Base-by-base conservation (phyloP, 1,140 invertebrate species). In the Macrocentrus cingulum region DNA sequence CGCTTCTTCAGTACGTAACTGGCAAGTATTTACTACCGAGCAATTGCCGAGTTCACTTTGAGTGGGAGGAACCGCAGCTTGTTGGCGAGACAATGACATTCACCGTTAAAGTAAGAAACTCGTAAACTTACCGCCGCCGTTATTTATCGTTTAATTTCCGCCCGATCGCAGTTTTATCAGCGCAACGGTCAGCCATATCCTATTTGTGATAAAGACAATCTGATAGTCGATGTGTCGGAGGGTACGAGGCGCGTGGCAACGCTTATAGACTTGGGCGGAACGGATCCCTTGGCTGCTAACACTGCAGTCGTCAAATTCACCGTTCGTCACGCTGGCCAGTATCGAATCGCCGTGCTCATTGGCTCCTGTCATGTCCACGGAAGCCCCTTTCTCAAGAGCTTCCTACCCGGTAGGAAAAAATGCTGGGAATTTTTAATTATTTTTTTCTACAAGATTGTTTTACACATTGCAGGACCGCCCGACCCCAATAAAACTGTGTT, bases 41-140 rank as follows among this genome's bases (percentile, higher is more conserved):
- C 50, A 93, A 92, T 71, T 95, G 92, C 75, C 88, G 87, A 67
- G 90, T 93, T 42, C 82, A 84, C 60, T 90, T 89, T 74, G 88
- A 94, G 63, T 97, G 93, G 93, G 83, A 87, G 48, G 92, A 95
- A 72, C 92, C 92, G 11, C 85, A 90, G 58, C 79, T 86, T 8
- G 94, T 97, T 0, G 94, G 93, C 8, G 90, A 89, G 72, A 94
- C 92, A 2, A 90, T 94, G 83, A 91, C 90, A 67, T 95, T 96
- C 75, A 90, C 86, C 51, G 88, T 95, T 16, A 83, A 86, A 79
- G 87, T 89, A 78, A 76, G 62, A 36, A n/a, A n/a, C n/a, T n/a
- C n/a, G n/a, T n/a, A n/a, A n/a, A n/a, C n/a, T n/a, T n/a, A n/a
- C n/a, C n/a, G n/a, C n/a, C n/a, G 13, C 60, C 46, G 19, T 54